Conservation (phyloP, 2,113 vertebrate genomes). For the Progne subis region DNA sequence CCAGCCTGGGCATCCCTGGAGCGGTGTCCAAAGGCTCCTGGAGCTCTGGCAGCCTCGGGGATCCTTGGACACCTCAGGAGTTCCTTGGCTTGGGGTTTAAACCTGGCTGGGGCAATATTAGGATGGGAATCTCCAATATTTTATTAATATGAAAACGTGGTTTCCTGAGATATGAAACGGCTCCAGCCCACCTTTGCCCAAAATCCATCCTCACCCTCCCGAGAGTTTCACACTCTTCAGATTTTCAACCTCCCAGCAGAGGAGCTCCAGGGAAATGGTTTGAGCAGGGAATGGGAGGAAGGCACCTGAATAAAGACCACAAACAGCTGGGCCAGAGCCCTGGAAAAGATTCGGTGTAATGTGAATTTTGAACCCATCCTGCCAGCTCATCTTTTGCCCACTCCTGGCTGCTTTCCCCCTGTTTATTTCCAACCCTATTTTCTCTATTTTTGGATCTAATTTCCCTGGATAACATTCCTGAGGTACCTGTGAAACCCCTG, state of each 20-base stretch:
- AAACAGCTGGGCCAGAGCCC: background rate
- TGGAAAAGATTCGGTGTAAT: background rate
- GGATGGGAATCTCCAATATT: background rate
- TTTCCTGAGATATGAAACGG: background rate
- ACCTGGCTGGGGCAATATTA: background rate
- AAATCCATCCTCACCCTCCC: background rate
- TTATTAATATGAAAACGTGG: background rate
- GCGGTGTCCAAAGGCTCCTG: rapidly evolving
- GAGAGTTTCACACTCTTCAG: rapidly evolving
- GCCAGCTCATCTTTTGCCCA: background rate
- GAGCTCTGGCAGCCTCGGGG: background rate
- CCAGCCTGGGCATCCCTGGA: background rate
- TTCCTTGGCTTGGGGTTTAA: background rate
- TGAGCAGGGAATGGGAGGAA: background rate
- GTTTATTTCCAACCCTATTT: background rate
- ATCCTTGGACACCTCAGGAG: background rate
- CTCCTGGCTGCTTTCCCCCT: background rate
- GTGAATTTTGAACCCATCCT: background rate
- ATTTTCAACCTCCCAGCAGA: background rate
- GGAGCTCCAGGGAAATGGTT: background rate
- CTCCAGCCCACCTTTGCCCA: background rate
- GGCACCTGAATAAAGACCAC: rapidly evolving
- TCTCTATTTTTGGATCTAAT: background rate
- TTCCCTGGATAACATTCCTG: background rate
- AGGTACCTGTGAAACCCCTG: background rate